A percentile compares a stretch with the other conserved stretches of the same genome.
These are phyloP conservation scores for Monoplex corrugatus DNA, from an alignment of 2,888 invertebrate species.

Conservation along the genomic window DNA sequence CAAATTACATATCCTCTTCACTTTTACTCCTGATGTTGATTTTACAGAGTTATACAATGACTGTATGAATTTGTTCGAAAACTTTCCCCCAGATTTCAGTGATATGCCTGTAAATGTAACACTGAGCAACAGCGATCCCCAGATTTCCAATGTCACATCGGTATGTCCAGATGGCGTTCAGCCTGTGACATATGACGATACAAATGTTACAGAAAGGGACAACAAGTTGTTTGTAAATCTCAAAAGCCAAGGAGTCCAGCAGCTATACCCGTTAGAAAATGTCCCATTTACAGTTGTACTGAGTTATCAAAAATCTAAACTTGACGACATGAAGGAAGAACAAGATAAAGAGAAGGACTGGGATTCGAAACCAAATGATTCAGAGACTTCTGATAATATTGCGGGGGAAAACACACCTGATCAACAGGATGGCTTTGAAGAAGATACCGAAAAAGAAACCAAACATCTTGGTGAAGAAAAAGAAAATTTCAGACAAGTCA, in stretches of 20 bases:
- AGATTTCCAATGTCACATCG: background rate
- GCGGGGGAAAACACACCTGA: background rate
- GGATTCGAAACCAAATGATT: background rate
- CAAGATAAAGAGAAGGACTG: background rate
- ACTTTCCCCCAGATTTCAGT: no score
- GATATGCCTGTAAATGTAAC: background rate
- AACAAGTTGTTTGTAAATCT: background rate
- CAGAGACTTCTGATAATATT: background rate
- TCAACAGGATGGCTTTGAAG: background rate
- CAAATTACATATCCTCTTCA: background rate
- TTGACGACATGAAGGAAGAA: background rate
- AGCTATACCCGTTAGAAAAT: conserved; percentile 31
- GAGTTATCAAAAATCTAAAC: background rate
- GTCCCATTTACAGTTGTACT: background rate
- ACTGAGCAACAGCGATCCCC: background rate
- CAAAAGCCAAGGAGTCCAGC: background rate
- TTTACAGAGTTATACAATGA: background rate
- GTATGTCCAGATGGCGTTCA: background rate
- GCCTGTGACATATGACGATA: background rate
- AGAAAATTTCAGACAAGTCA: background rate
- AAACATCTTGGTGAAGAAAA: background rate
- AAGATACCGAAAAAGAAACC: background rate
- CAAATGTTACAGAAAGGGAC: background rate
- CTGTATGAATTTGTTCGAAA: background rate
- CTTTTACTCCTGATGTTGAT: background rate